phyloP scores from a whole-genome alignment of 2,113 vertebrate genomes.

The Seriola quinqueradiata region DNA sequence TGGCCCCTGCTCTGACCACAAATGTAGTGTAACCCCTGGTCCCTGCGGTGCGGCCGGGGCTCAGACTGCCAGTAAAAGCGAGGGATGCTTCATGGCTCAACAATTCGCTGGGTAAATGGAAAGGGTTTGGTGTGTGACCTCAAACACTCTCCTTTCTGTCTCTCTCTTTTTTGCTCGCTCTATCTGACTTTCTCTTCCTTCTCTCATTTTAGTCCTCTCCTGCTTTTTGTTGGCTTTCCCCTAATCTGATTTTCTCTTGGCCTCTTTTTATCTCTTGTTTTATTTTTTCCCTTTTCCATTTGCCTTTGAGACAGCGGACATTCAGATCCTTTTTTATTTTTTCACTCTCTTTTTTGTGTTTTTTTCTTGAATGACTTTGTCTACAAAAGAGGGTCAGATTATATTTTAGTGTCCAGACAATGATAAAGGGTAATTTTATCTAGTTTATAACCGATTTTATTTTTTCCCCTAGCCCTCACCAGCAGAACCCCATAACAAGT shows the following conservation, averaged over 20 bases:
- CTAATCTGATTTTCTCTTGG: constrained; percentile 15
- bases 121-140: constrained; percentile 84
- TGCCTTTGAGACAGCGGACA: neutral
- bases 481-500: neutral
- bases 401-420: neutral
- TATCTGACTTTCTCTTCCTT: constrained; percentile 20
- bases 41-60: constrained; percentile 81
- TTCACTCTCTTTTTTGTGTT: neutral
- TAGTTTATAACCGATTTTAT: neutral
- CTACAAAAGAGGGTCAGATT: neutral
- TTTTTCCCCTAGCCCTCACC: neutral
- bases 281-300: neutral
- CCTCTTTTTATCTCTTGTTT: neutral
- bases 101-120: constrained; percentile 86
- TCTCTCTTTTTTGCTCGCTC: neutral
- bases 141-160: constrained; percentile 69
- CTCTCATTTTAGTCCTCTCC: constrained; percentile 20
- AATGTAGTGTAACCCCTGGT: constrained; percentile 83
- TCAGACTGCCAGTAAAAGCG: constrained; percentile 84
- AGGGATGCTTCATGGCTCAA: constrained; percentile 87
- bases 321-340: neutral
- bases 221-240: constrained; percentile 8
- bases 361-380: constrained; percentile 17
- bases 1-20: constrained; percentile 82
- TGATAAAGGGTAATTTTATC: neutral